Conservation (phyloP, 2,888 invertebrate genomes). For the Chalcis sispes region DNA sequence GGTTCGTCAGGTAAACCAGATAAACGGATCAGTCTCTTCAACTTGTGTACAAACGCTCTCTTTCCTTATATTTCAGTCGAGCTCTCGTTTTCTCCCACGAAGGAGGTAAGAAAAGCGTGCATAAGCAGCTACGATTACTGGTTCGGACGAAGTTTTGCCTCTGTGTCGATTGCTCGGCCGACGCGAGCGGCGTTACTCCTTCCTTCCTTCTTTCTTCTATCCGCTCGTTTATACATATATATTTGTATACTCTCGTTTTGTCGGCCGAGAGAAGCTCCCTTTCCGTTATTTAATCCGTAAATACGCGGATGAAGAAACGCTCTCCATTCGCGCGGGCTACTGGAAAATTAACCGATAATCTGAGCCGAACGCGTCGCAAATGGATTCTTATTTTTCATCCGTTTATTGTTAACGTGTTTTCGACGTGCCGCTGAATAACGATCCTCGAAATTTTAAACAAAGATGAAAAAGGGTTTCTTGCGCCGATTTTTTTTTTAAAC, state of each 20-base stretch:
- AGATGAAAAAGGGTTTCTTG: neutral
- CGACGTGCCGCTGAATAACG: neutral
- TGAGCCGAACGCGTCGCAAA: slow-evolving; percentile 12
- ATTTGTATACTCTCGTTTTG: neutral
- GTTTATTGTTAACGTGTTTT: slow-evolving; percentile 31
- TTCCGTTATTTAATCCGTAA: slow-evolving; percentile 35
- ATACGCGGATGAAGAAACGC: neutral
- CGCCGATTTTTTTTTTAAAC: no score
- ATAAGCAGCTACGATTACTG: neutral
- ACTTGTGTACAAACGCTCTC: slow-evolving; percentile 12
- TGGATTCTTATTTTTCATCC: slow-evolving; percentile 29
- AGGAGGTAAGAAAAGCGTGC: slow-evolving; percentile 23
- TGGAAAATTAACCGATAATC: slow-evolving; percentile 47
- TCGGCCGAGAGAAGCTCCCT: neutral
- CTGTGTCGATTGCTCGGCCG: no score
- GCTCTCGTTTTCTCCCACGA: neutral
- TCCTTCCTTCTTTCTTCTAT: neutral
- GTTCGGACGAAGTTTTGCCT: neutral
- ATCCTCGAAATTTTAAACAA: neutral
- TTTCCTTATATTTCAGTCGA: slow-evolving; percentile 1
- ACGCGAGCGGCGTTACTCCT: slow-evolving; percentile 6
- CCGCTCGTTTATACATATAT: no score
- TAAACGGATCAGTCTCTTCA: slow-evolving; percentile 60
- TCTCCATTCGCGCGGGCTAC: neutral
- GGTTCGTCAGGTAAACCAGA: slow-evolving; percentile 52